Conservation (phyloP, 1,140 invertebrate species). For the Bombus waltoni region DNA sequence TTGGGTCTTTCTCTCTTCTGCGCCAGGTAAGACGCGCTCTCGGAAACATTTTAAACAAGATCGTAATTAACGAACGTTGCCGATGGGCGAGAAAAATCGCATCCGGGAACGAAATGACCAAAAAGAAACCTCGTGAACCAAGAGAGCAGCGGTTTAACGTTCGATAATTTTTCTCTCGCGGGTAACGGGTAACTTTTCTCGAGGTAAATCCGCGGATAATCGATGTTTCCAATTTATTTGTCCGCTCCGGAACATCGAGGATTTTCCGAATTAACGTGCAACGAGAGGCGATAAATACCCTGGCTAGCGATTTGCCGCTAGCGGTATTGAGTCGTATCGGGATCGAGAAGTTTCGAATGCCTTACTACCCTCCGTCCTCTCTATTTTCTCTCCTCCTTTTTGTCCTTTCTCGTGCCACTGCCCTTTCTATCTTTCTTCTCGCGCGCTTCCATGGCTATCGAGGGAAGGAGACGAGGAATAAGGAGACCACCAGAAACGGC, state of each 20-base stretch:
- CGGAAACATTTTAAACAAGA: neutral
- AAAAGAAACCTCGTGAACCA: neutral
- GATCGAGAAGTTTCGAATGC: neutral
- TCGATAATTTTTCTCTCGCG: neutral
- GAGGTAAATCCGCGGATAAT: neutral
- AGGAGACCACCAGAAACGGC: conserved; percentile 1
- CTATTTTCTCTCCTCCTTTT: neutral
- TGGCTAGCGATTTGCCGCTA: conserved; percentile 8
- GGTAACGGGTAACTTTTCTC: neutral
- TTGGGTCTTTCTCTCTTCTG: neutral
- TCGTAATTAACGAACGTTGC: neutral
- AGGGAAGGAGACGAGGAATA: conserved; percentile 25
- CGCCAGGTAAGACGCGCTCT: neutral
- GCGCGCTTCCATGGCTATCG: neutral
- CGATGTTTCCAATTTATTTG: conserved; percentile 5
- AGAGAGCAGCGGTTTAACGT: neutral
- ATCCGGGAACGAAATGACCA: neutral
- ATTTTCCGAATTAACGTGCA: conserved; percentile 41
- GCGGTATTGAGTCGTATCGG: conserved; percentile 46
- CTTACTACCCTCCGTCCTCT: neutral
- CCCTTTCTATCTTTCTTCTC: neutral
- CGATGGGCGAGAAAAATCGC: neutral
- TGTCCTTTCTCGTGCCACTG: neutral
- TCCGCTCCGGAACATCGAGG: conserved; percentile 27
- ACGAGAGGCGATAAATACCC: conserved; percentile 38